phyloP scores from a whole-genome alignment of 2,888 invertebrate species.

The Acrobasis repandana region DNA sequence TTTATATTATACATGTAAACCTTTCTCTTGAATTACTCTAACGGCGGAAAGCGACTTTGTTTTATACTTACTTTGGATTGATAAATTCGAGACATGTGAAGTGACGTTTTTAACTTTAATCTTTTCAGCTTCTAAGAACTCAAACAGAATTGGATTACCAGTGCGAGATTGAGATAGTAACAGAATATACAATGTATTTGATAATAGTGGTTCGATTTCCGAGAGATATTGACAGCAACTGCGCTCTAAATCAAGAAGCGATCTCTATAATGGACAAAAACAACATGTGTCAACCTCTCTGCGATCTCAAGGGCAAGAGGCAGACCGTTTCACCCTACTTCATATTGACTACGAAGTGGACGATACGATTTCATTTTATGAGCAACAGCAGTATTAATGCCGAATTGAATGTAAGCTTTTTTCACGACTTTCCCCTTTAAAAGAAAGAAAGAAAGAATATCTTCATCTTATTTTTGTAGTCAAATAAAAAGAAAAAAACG shows the following conservation, averaged over 20 bases:
- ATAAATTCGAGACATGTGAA: too few species aligned
- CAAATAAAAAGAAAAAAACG: too few species aligned
- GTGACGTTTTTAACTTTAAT: too few species aligned
- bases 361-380: slow-evolving; percentile 57
- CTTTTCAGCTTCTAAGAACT: slow-evolving; percentile 61
- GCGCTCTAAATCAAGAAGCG: slow-evolving; percentile 51
- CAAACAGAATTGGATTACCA: slow-evolving; percentile 58
- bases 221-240: slow-evolving; percentile 50
- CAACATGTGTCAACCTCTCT: slow-evolving; percentile 51
- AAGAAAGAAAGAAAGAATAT: too few species aligned
- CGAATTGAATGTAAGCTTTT: slow-evolving; percentile 59
- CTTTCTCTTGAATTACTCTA: too few species aligned
- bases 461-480: too few species aligned
- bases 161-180: slow-evolving; percentile 61
- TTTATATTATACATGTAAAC: too few species aligned
- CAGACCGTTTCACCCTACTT: slow-evolving; percentile 48
- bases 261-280: slow-evolving; percentile 53
- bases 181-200: slow-evolving; percentile 42
- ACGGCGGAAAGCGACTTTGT: too few species aligned
- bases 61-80: too few species aligned
- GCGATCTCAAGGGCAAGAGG: slow-evolving; percentile 45
- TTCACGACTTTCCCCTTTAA: too few species aligned
- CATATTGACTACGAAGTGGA: slow-evolving; percentile 46
- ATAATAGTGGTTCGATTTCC: slow-evolving; percentile 64
- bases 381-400: slow-evolving; percentile 71